These are phyloP conservation scores for Melanotaenia pygmaea DNA, from an alignment of 2,797 vertebrate genomes.

Conservation along the genomic window DNA sequence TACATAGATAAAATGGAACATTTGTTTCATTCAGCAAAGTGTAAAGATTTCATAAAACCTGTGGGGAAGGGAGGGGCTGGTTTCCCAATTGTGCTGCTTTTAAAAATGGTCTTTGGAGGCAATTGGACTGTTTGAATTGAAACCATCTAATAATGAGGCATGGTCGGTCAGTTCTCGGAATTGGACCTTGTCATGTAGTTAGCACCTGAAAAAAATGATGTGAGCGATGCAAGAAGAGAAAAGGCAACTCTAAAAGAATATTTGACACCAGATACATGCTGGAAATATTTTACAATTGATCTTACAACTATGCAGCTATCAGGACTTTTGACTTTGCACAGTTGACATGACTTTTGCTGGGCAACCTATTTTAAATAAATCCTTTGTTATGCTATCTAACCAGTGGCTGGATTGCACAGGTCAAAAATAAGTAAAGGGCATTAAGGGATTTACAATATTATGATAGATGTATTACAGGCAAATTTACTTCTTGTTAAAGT, in stretches of 20 bases:
- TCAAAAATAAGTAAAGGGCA: background rate
- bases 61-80: too few relatives aligned
- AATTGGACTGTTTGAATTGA: background rate
- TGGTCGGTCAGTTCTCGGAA: background rate
- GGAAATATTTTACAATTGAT: constrained; percentile 20
- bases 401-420: background rate
- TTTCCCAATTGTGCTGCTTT: too few relatives aligned
- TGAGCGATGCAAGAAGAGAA: too few relatives aligned
- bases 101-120: too few relatives aligned
- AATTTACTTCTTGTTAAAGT: background rate
- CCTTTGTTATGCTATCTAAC: background rate
- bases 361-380: constrained; percentile 15
- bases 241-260: background rate
- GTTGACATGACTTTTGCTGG: constrained; percentile 5
- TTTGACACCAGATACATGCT: background rate
- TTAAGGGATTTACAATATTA: background rate
- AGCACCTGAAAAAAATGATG: too few relatives aligned
- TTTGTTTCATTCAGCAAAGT: background rate
- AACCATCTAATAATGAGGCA: background rate
- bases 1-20: background rate
- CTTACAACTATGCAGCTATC: constrained; percentile 24
- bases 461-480: background rate
- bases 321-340: constrained; percentile 15
- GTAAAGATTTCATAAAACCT: too few relatives aligned
- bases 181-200: too few relatives aligned